A percentile compares a stretch with the other conserved stretches of the same genome.
These are phyloP conservation scores for Mormyrops attenuatus DNA, from an alignment of 2,797 vertebrate genomes.

Conservation along the genomic window DNA sequence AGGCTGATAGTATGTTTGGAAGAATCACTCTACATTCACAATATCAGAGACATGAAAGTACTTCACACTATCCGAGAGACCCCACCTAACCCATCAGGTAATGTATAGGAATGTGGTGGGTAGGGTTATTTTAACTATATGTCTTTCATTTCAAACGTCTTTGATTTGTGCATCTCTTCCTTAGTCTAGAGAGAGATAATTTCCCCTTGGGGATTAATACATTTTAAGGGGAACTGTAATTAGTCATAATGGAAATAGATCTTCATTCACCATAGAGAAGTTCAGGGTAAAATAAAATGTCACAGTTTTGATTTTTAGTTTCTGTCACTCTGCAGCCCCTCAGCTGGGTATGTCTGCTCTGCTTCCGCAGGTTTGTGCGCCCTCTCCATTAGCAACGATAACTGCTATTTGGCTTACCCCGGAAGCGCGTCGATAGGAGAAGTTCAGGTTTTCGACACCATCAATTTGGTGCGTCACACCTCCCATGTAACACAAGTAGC, in stretches of 20 bases:
- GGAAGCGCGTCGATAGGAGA: slow-evolving; percentile 96
- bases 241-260: neutral
- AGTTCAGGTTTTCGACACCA: slow-evolving; percentile 96
- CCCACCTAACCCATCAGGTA: slow-evolving; percentile 93
- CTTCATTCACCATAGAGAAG: neutral
- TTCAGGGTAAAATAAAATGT: neutral
- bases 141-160: neutral
- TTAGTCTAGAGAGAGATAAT: neutral
- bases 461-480: slow-evolving; percentile 80
- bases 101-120: neutral
- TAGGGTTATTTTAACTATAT: neutral
- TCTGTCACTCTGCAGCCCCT: neutral
- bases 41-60: slow-evolving; percentile 99
- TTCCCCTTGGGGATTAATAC: neutral
- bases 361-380: slow-evolving; percentile 75
- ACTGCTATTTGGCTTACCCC: slow-evolving; percentile 95
- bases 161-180: neutral
- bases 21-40: slow-evolving; percentile 98
- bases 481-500: neutral
- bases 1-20: slow-evolving; percentile 97
- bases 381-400: slow-evolving; percentile 95
- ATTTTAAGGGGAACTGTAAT: neutral
- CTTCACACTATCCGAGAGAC: slow-evolving; percentile 98
- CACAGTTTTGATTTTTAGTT: neutral
- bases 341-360: neutral